phyloP scores from a whole-genome alignment of 2,888 invertebrate species.

The Operophtera brumata region DNA sequence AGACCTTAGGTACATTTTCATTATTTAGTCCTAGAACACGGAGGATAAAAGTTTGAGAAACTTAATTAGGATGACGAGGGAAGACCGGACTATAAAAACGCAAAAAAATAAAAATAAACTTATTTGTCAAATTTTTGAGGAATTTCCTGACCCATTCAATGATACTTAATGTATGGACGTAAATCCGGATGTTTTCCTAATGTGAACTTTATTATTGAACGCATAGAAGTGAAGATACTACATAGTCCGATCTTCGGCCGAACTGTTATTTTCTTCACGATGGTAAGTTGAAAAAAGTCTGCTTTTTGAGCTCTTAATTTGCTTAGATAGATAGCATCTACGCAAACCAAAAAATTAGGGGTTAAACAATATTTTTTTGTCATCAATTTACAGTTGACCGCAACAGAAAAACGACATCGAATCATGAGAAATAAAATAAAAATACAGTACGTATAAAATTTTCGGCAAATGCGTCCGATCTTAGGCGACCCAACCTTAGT shows the following conservation, averaged over 20 bases:
- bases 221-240: background rate
- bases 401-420: conserved; percentile 2
- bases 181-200: background rate
- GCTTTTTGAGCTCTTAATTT: background rate
- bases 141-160: background rate
- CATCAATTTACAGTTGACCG: conserved; percentile 2
- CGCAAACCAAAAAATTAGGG: conserved; percentile 6
- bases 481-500: background rate
- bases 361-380: background rate
- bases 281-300: background rate
- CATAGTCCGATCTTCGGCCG: background rate
- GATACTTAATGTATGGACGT: background rate
- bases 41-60: too few species aligned
- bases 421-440: conserved; percentile 3
- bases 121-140: background rate
- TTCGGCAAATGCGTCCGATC: background rate
- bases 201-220: background rate
- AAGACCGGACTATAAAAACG: too few species aligned
- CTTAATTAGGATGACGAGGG: too few species aligned
- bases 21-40: too few species aligned
- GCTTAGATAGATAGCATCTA: conserved; percentile 11
- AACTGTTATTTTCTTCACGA: background rate
- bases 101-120: background rate
- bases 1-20: too few species aligned
- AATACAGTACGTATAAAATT: background rate